Percentiles rank a stretch among this genome's conserved stretches.
Evolutionary conservation across 1,140 invertebrate genomes (phyloP).

Genomic region (Drosophila punjabiensis): DNA sequence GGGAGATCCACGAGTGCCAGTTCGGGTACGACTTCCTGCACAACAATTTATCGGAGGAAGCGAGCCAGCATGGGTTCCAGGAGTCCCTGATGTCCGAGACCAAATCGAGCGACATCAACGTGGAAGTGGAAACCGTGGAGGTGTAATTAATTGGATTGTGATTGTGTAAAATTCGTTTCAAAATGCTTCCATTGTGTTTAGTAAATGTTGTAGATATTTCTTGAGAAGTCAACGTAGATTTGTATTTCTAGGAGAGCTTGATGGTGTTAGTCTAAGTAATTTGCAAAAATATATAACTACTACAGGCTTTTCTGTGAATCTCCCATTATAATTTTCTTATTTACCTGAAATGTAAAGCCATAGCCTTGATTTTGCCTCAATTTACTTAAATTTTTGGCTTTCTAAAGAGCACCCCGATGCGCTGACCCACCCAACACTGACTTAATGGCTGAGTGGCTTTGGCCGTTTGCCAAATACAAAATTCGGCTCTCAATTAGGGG

Average conservation of each 20-base stretch:
- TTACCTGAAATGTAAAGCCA: background rate
- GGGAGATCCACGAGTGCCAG: conserved; percentile 63
- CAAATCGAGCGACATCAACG: background rate
- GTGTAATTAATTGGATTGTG: background rate
- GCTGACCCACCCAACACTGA: conserved; percentile 28
- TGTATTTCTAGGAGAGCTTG: background rate
- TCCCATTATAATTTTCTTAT: background rate
- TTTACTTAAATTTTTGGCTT: background rate
- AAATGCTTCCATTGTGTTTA: background rate
- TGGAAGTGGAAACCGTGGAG: background rate
- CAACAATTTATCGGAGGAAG: background rate
- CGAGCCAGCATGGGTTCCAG: background rate
- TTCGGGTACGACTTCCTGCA: conserved; percentile 64
- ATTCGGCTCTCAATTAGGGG: conserved; percentile 61
- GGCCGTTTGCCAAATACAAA: conserved; percentile 39
- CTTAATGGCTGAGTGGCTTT: conserved; percentile 46
- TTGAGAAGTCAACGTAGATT: background rate
- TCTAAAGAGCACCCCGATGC: conserved; percentile 3
- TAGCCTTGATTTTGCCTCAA: background rate
- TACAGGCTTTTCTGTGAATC: background rate
- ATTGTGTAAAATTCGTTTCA: background rate
- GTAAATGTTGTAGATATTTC: conserved; percentile 7
- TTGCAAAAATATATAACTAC: background rate
- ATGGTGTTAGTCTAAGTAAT: no score
- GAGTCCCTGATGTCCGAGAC: background rate